Evolutionary conservation across 2,888 invertebrate species (phyloP), one percentile per base, ranked within the genome.

Genomic region (Phlogophora meticulosa): DNA sequence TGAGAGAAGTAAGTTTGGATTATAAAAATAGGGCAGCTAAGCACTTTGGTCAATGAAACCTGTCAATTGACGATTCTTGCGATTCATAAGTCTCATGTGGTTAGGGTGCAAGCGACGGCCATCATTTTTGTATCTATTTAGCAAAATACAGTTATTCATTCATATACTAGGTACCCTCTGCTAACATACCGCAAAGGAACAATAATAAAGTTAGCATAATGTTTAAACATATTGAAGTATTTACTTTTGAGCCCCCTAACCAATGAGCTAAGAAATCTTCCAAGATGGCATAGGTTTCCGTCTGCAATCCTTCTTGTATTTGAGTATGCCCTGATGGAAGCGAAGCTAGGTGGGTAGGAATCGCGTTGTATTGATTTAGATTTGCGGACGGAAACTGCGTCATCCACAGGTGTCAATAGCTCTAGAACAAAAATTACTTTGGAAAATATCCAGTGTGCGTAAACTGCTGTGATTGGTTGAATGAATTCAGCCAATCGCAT

Each of bases 1-100:
- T 40, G 15, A n/a, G 38, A 38, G 22, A 32, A 40, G 22, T 28
- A n/a, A 15, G 1, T 20, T 20, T 7, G 13, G 13, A 51, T 22
- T 36, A 57, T 43, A 48, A 48, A 53, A 42, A 67, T 40, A 34
- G 38, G 15, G 5, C 9, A 46, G 43, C 36, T 38, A 43, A 38
- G 22, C 24, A 22, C 11, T 66, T 55, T n/a, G n/a, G n/a, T n/a
- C n/a, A n/a, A n/a, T n/a, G n/a, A n/a, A n/a, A n/a, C n/a, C n/a
- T 28, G 36, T 10, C 32, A 52, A 24, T n/a, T 36, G 7, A 40
- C 24, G 13, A 17, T 51, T 45, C 24, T 24, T 40, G 17, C 45
- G 7, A 17, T 40, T 9, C 17, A 32, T 11, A 4, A 24, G 15
- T 17, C 17, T 17, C 34, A 15, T 36, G 13, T 13, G 20, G 56